Evolutionary conservation across 2,888 invertebrate genomes (phyloP).

Genomic region (Iphiclides podalirius): DNA sequence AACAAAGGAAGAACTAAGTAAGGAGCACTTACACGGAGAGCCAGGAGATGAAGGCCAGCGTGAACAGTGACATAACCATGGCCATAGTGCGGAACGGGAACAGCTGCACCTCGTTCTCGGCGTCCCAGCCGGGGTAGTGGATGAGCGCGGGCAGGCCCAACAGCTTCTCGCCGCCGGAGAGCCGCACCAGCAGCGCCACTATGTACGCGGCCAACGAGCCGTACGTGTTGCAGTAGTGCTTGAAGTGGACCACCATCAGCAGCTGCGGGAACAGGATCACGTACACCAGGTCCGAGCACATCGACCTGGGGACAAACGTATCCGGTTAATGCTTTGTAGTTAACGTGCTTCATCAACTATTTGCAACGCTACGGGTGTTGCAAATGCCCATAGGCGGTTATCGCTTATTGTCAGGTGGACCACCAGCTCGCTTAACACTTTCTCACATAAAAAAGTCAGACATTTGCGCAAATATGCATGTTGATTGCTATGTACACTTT

Average conservation of each 20-base stretch:
- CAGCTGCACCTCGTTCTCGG: constrained; percentile 88
- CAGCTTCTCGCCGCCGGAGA: constrained; percentile 92
- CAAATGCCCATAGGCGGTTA: too few relatives aligned
- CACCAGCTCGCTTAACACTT: too few relatives aligned
- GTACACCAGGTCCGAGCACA: constrained; percentile 99
- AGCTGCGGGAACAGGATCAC: constrained; percentile 99
- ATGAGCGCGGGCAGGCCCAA: constrained; percentile 91
- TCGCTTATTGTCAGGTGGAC: too few relatives aligned
- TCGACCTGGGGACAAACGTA: constrained; percentile 83
- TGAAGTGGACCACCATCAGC: constrained; percentile 98
- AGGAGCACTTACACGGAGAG: constrained; percentile 83
- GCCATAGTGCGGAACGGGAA: constrained; percentile 98
- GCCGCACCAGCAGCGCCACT: constrained; percentile 89
- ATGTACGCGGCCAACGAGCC: constrained; percentile 95
- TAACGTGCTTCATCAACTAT: too few relatives aligned
- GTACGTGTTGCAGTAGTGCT: constrained; percentile 96
- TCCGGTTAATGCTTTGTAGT: too few relatives aligned
- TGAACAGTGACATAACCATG: constrained; percentile 92
- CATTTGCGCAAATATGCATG: too few relatives aligned
- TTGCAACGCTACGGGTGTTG: too few relatives aligned
- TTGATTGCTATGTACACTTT: too few relatives aligned
- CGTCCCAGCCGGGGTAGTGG: constrained; percentile 92
- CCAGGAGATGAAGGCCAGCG: constrained; percentile 89
- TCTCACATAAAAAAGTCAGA: too few relatives aligned
- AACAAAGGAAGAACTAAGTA: too few relatives aligned